Percentiles rank a stretch among this genome's conserved stretches.
Evolutionary conservation across 2,888 invertebrate species (phyloP).

Genomic region (Leptothorax acervorum): DNA sequence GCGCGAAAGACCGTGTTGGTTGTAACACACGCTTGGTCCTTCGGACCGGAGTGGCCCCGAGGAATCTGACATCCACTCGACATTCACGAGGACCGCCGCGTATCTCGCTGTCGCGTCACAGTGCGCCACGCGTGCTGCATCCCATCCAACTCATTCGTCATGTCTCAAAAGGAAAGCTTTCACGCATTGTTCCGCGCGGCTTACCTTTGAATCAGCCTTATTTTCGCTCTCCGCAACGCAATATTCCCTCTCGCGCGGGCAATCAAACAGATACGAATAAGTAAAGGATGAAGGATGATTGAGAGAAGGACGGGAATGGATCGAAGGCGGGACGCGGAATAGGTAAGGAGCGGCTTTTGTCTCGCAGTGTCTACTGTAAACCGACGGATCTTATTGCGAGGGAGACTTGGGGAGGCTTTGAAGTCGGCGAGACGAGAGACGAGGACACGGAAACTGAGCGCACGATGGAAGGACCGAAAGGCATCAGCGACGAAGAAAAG

Average conservation of each 20-base stretch:
- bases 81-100: slow-evolving; percentile 48
- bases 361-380: slow-evolving; percentile 69
- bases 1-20: slow-evolving; percentile 69
- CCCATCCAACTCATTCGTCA: slow-evolving; percentile 37
- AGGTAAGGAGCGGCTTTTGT: slow-evolving; percentile 63
- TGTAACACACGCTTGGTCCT: slow-evolving; percentile 50
- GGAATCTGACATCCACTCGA: slow-evolving; percentile 64
- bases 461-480: slow-evolving; percentile 12
- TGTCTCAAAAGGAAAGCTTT: slow-evolving; percentile 25
- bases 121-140: neutral
- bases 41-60: slow-evolving; percentile 42
- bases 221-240: slow-evolving; percentile 8
- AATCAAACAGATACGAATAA: slow-evolving; percentile 22
- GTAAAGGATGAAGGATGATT: neutral
- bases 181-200: slow-evolving; percentile 10
- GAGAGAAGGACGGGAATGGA: neutral
- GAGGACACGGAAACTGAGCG: slow-evolving; percentile 36
- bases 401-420: slow-evolving; percentile 69
- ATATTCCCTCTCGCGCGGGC: slow-evolving; percentile 30
- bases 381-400: slow-evolving; percentile 76
- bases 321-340: slow-evolving; percentile 50
- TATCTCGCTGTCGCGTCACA: slow-evolving; percentile 33
- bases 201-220: slow-evolving; percentile 20
- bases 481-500: slow-evolving; percentile 45
- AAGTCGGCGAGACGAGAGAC: slow-evolving; percentile 66